A percentile compares a stretch with the other conserved stretches of the same genome.
Evolutionary conservation across 2,113 vertebrate genomes (phyloP).

Genomic region (Brienomyrus longianalis): DNA sequence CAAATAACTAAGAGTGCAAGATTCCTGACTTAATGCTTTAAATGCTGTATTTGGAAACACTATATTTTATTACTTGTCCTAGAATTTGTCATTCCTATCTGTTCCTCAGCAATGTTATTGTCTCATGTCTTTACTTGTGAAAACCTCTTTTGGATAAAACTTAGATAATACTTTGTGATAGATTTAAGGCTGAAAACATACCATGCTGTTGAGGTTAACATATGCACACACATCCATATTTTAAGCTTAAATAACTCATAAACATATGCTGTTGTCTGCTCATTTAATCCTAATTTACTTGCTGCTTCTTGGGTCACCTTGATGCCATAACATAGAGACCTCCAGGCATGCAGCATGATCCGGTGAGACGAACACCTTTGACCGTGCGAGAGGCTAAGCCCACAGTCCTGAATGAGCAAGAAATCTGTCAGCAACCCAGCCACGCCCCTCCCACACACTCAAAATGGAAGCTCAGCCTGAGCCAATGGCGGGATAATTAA

Average conservation of each 20-base stretch:
- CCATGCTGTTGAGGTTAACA: not conserved
- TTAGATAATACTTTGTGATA: not conserved
- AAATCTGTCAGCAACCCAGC: not conserved
- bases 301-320: not conserved
- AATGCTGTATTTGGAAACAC: not conserved
- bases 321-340: not conserved
- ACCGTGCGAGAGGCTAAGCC: not conserved
- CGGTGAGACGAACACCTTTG: not conserved
- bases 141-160: not conserved
- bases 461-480: not conserved
- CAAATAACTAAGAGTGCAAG: not conserved
- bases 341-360: not conserved
- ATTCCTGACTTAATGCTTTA: not conserved
- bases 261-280: not conserved
- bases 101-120: not conserved
- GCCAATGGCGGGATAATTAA: not conserved
- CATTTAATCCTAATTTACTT: not conserved
- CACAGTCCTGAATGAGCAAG: not conserved
- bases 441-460: not conserved
- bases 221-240: not conserved
- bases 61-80: not conserved
- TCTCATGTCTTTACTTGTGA: not conserved
- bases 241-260: not conserved
- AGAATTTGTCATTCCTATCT: not conserved
- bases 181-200: not conserved